Conservation (phyloP, 2,888 invertebrate genomes). For the Trachelus tabidus region DNA sequence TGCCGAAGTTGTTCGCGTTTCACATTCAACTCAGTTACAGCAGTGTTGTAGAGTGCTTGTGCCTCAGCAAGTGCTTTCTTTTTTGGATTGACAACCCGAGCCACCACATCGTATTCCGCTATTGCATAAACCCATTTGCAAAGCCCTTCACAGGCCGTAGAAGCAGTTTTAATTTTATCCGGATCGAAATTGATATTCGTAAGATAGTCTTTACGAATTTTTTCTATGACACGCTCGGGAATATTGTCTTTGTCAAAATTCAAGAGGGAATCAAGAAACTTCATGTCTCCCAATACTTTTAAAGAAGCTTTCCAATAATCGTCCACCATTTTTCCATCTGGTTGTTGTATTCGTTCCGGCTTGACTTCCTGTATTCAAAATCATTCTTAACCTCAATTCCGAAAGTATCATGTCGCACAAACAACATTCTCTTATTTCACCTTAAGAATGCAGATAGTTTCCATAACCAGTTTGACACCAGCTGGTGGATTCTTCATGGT, state of each 20-base stretch:
- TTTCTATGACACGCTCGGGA: slow-evolving; percentile 83
- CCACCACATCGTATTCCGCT: slow-evolving; percentile 94
- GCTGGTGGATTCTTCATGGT: slow-evolving; percentile 97
- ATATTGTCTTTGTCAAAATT: slow-evolving; percentile 96
- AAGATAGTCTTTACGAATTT: slow-evolving; percentile 83
- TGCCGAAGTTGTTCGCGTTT: slow-evolving; percentile 82
- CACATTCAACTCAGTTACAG: slow-evolving; percentile 80
- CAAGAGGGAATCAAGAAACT: slow-evolving; percentile 88
- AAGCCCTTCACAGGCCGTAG: slow-evolving; percentile 89
- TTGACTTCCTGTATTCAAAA: slow-evolving; percentile 76
- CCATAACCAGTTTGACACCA: slow-evolving; percentile 92
- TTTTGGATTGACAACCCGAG: slow-evolving; percentile 93
- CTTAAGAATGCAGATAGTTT: slow-evolving; percentile 93
- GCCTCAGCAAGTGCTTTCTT: slow-evolving; percentile 90
- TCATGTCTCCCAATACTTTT: slow-evolving; percentile 88
- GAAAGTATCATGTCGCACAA: not conserved
- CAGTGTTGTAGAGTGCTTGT: slow-evolving; percentile 80
- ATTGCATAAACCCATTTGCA: slow-evolving; percentile 97
- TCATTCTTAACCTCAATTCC: not conserved
- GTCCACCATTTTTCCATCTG: slow-evolving; percentile 86
- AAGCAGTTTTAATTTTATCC: slow-evolving; percentile 87
- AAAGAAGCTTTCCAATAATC: slow-evolving; percentile 96
- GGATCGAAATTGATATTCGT: slow-evolving; percentile 91
- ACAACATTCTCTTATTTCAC: slow-evolving; percentile 58
- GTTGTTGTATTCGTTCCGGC: slow-evolving; percentile 87